These are phyloP conservation scores for Lycaon pictus DNA, from an alignment of 2,113 vertebrate genomes.

Conservation along the genomic window DNA sequence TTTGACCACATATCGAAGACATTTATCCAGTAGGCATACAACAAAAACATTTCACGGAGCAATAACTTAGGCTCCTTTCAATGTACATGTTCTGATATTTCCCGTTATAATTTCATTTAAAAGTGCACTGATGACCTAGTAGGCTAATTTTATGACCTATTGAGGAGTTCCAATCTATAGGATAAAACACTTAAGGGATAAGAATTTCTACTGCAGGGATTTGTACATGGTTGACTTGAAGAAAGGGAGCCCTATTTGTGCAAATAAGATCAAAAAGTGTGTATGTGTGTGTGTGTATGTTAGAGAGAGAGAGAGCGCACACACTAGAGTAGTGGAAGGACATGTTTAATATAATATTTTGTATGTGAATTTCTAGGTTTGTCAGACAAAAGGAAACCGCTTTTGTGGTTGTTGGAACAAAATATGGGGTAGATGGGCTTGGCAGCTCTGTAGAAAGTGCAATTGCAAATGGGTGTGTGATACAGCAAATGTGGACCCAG, in stretches of 20 bases:
- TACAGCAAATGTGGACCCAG: background rate
- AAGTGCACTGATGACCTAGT: background rate
- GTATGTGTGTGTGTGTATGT: background rate
- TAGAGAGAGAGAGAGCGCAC: background rate
- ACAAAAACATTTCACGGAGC: conserved; percentile 17
- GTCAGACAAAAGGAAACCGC: background rate
- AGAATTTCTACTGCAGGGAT: background rate
- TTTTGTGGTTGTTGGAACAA: background rate
- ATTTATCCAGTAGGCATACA: background rate
- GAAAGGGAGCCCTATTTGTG: background rate
- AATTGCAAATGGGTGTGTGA: background rate
- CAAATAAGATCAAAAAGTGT: background rate
- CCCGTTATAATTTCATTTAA: background rate
- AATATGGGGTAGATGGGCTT: background rate
- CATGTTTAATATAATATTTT: background rate
- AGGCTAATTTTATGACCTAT: conserved; percentile 18
- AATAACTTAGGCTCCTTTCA: background rate
- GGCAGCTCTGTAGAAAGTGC: background rate
- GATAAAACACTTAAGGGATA: background rate
- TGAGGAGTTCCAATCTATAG: background rate
- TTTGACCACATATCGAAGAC: background rate
- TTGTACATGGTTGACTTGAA: background rate
- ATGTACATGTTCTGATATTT: background rate
- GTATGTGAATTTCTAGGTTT: background rate
- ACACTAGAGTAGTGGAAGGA: background rate